These are phyloP conservation scores for Oryzias celebensis DNA, from an alignment of 2,113 vertebrate genomes.

Conservation along the genomic window DNA sequence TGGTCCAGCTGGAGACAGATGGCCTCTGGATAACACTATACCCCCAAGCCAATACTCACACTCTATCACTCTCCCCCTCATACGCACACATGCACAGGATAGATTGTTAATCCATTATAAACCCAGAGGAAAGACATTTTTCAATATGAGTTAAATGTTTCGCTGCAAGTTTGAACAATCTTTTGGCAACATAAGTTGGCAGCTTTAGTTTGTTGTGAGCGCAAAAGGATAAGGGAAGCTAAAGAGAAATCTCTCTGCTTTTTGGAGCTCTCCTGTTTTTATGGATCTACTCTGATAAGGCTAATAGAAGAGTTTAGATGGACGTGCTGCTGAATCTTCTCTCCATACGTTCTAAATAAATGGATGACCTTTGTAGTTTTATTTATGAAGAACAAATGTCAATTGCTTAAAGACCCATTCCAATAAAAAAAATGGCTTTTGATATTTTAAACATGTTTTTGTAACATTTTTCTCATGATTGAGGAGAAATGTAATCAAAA, in stretches of 20 bases:
- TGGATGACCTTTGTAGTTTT: not conserved
- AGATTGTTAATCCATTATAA: slow-evolving; percentile 67
- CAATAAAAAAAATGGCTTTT: too few relatives aligned
- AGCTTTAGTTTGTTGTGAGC: slow-evolving; percentile 45
- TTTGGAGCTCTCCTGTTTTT: slow-evolving; percentile 27
- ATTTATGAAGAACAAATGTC: slow-evolving; percentile 44
- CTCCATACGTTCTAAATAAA: slow-evolving; percentile 19
- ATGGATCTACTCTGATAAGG: slow-evolving; percentile 11
- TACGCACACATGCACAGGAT: slow-evolving; percentile 24
- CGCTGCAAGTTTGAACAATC: slow-evolving; percentile 56
- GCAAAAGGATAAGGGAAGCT: slow-evolving; percentile 28
- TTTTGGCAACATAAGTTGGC: slow-evolving; percentile 49
- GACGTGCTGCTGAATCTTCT: slow-evolving; percentile 21
- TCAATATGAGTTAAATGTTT: slow-evolving; percentile 70
- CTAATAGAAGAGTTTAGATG: slow-evolving; percentile 26
- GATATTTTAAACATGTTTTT: too few relatives aligned
- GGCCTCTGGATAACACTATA: slow-evolving; percentile 75
- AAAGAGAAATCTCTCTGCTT: slow-evolving; percentile 25
- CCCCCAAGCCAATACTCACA: slow-evolving; percentile 73
- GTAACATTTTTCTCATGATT: too few relatives aligned
- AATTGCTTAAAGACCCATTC: too few relatives aligned
- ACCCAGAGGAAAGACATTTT: slow-evolving; percentile 62
- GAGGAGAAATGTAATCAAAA: too few relatives aligned
- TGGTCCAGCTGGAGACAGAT: slow-evolving; percentile 80
- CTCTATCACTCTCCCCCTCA: slow-evolving; percentile 51